phyloP scores from a whole-genome alignment of 1,140 invertebrate species.

The Armadillidium nasatum region DNA sequence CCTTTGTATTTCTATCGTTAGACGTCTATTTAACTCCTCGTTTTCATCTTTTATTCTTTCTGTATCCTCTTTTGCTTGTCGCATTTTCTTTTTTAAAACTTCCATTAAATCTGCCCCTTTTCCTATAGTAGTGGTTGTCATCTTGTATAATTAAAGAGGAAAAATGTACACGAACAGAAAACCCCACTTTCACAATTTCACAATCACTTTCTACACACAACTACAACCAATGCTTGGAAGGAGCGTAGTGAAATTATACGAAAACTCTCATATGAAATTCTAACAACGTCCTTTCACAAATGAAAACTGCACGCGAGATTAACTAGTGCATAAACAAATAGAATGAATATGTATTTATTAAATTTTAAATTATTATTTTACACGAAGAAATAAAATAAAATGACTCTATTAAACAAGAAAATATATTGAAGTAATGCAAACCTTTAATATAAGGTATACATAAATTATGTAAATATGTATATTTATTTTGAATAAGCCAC shows the following conservation, averaged over 20 bases:
- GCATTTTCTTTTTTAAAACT: slow-evolving; percentile 46
- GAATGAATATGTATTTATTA: too few relatives aligned
- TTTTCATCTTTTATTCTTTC: slow-evolving; percentile 44
- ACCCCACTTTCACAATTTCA: neutral
- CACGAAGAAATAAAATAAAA: too few relatives aligned
- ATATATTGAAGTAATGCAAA: too few relatives aligned
- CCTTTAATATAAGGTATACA: neutral
- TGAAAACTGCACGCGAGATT: neutral
- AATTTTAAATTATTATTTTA: too few relatives aligned
- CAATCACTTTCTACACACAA: slow-evolving; percentile 1
- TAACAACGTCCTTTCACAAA: neutral
- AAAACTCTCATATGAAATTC: neutral
- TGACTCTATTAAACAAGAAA: too few relatives aligned
- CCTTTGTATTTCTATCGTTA: slow-evolving; percentile 40
- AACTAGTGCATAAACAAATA: neutral
- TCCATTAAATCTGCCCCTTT: slow-evolving; percentile 45
- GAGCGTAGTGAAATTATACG: slow-evolving; percentile 4
- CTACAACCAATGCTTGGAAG: neutral
- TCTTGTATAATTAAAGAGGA: neutral
- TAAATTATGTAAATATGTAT: neutral
- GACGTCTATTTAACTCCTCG: slow-evolving; percentile 42
- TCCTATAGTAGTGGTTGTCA: slow-evolving; percentile 42
- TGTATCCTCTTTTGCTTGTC: slow-evolving; percentile 45
- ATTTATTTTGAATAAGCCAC: neutral
- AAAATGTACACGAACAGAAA: neutral